Conservation (phyloP, 2,888 invertebrate genomes). For the Eristalinus aeneus region DNA sequence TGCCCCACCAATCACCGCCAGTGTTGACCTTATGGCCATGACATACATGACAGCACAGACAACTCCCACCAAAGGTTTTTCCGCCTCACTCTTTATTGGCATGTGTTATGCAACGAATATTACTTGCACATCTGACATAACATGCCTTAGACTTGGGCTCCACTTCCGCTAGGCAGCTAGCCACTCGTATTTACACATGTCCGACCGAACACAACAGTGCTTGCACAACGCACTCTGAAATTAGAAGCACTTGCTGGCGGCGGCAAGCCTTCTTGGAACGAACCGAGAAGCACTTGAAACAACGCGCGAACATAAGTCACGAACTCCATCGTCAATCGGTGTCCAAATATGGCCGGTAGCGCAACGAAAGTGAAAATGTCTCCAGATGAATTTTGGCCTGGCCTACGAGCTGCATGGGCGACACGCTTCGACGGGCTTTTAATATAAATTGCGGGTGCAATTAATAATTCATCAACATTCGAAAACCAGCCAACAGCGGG, state of each 20-base stretch:
- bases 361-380: constrained; percentile 62
- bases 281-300: neutral
- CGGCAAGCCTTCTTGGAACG: neutral
- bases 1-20: too few relatives aligned
- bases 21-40: neutral
- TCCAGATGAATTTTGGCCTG: neutral
- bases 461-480: constrained; percentile 74
- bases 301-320: constrained; percentile 44
- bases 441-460: constrained; percentile 76
- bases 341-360: constrained; percentile 52
- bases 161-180: constrained; percentile 12
- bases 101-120: neutral
- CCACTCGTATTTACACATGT: neutral
- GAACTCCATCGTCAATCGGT: constrained; percentile 24
- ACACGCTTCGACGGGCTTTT: constrained; percentile 42
- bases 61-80: neutral
- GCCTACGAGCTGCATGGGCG: neutral
- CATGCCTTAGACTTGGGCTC: neutral
- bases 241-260: neutral
- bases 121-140: constrained; percentile 13
- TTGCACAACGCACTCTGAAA: neutral
- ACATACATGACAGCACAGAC: neutral
- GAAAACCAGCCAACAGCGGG: constrained; percentile 37
- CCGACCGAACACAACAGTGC: neutral
- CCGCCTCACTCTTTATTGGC: neutral